Percentiles rank a stretch among this genome's conserved stretches.
Evolutionary conservation across 2,888 invertebrate genomes (phyloP).

Genomic region (Synanthedon tipuliformis): DNA sequence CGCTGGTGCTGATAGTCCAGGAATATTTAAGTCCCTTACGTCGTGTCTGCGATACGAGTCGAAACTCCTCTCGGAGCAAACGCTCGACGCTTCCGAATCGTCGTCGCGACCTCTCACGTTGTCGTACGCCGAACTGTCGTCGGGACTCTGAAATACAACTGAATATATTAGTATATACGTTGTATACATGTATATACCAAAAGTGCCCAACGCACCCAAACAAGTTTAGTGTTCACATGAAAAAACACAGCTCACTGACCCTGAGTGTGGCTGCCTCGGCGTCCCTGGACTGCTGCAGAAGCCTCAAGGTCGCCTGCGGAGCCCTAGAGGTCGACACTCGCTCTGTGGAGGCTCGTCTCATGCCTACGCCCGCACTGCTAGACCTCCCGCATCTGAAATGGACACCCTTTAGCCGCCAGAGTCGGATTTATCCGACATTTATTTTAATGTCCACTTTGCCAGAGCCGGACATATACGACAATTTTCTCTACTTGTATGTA

Average conservation of each 20-base stretch:
- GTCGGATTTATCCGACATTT: too few species aligned
- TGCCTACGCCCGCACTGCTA: constrained; percentile 33
- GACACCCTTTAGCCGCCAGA: too few species aligned
- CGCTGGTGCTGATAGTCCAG: too few species aligned
- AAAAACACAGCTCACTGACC: constrained; percentile 16
- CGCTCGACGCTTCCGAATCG: constrained; percentile 95
- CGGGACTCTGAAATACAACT: constrained; percentile 60
- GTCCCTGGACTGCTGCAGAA: constrained; percentile 87
- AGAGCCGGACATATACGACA: too few species aligned
- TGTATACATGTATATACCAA: too few species aligned
- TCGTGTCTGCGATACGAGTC: constrained; percentile 86
- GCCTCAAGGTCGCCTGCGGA: constrained; percentile 82
- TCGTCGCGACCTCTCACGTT: constrained; percentile 68
- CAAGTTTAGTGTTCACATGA: too few species aligned
- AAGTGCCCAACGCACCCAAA: too few species aligned
- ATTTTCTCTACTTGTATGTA: too few species aligned
- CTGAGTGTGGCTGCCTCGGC: constrained; percentile 72
- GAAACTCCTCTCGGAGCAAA: constrained; percentile 91
- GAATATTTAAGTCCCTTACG: constrained; percentile 54
- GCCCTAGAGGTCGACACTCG: constrained; percentile 42
- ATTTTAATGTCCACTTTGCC: too few species aligned
- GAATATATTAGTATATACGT: too few species aligned
- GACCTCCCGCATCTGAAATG: constrained; percentile 32
- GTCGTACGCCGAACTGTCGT: constrained; percentile 56
- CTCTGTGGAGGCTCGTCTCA: constrained; percentile 42